A percentile compares a stretch with the other conserved stretches of the same genome.
phyloP scores from a whole-genome alignment of 2,888 invertebrate species.

The Plagodis pulveraria region DNA sequence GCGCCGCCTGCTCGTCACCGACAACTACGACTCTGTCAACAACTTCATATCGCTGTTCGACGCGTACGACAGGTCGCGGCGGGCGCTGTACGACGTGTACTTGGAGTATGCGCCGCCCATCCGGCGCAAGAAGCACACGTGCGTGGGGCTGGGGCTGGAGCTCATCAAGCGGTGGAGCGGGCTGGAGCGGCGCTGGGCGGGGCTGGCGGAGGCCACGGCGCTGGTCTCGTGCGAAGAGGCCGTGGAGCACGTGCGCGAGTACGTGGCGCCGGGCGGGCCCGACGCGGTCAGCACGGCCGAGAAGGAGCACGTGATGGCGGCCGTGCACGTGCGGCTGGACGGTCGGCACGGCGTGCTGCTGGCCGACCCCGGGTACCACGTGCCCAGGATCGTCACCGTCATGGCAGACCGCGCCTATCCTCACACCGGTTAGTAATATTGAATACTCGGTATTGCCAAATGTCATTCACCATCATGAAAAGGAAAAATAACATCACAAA shows the following conservation, averaged over 20 bases:
- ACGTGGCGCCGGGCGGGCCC: slow-evolving; percentile 83
- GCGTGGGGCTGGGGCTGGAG: slow-evolving; percentile 92
- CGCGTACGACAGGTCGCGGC: slow-evolving; percentile 85
- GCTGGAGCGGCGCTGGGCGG: slow-evolving; percentile 87
- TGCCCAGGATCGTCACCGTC: slow-evolving; percentile 93
- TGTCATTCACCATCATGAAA: not conserved
- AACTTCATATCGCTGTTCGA: slow-evolving; percentile 91
- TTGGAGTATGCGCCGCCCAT: slow-evolving; percentile 92
- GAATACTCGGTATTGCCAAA: too few relatives aligned
- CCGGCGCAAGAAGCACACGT: slow-evolving; percentile 91
- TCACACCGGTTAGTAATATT: slow-evolving; percentile 87
- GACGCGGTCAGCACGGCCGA: slow-evolving; percentile 88
- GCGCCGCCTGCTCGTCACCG: slow-evolving; percentile 91
- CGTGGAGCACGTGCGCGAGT: slow-evolving; percentile 84
- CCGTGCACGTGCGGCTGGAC: slow-evolving; percentile 89
- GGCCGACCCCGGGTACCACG: slow-evolving; percentile 96
- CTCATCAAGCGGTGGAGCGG: slow-evolving; percentile 87
- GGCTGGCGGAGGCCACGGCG: slow-evolving; percentile 84
- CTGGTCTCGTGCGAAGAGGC: slow-evolving; percentile 96
- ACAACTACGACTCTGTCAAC: slow-evolving; percentile 95
- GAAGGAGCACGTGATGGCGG: slow-evolving; percentile 95
- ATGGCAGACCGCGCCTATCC: slow-evolving; percentile 94
- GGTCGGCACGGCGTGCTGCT: slow-evolving; percentile 91
- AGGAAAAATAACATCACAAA: too few relatives aligned
- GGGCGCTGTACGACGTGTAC: slow-evolving; percentile 88